Percentiles rank a stretch among this genome's conserved stretches.
These are phyloP conservation scores for Chloromyia formosa DNA, from an alignment of 2,888 invertebrate species.

Conservation along the genomic window DNA sequence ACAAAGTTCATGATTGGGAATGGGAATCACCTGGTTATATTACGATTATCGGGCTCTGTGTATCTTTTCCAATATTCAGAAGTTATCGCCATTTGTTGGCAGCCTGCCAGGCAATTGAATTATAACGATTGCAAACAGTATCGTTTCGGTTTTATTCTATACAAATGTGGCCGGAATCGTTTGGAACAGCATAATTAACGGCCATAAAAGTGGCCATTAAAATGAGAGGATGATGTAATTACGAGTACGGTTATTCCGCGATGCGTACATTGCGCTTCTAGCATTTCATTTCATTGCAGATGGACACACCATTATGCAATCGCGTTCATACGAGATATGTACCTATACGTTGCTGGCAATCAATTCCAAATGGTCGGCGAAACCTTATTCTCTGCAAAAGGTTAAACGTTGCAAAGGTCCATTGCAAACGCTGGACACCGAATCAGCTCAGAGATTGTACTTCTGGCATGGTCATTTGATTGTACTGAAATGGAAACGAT, in stretches of 20 bases:
- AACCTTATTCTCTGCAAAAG: no score
- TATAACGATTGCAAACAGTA: not conserved
- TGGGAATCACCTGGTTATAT: not conserved
- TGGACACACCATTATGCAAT: no score
- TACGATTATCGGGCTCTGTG: not conserved
- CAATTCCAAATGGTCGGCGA: no score
- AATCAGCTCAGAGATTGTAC: no score
- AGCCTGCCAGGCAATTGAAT: no score
- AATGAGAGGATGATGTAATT: constrained; percentile 15
- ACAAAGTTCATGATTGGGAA: not conserved
- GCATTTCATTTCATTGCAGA: not conserved
- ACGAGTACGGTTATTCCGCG: not conserved
- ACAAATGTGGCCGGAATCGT: not conserved
- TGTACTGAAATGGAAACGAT: no score
- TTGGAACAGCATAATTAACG: not conserved
- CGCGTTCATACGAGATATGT: no score
- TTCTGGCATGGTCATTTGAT: no score
- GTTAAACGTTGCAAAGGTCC: no score
- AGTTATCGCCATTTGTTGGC: no score
- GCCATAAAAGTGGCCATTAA: not conserved
- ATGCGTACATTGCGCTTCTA: not conserved
- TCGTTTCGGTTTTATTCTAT: not conserved
- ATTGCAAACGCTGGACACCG: no score
- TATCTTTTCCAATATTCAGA: not conserved
- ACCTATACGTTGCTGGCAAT: no score